Evolutionary conservation across 1,140 invertebrate genomes (phyloP).

Genomic region (Oscheius sp.): DNA sequence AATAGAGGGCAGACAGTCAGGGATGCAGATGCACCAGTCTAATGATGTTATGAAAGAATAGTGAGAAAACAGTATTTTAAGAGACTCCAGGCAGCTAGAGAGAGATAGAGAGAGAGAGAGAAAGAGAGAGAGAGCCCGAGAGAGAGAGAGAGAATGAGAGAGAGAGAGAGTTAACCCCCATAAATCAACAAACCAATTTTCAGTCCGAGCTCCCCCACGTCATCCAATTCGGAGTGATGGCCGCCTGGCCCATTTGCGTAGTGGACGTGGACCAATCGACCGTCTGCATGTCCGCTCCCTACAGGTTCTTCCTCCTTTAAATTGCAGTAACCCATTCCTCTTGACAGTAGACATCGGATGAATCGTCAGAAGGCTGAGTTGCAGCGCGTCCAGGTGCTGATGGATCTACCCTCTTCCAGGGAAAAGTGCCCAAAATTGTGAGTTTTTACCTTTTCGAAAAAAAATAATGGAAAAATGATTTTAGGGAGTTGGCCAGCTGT

Average conservation of each 20-base stretch:
- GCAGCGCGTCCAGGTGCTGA: not conserved
- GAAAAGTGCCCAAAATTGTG: slow-evolving; percentile 12
- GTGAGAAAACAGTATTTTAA: not conserved
- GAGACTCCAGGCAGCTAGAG: not conserved
- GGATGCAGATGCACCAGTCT: no score
- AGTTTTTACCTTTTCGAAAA: slow-evolving; percentile 1
- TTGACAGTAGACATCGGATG: slow-evolving; percentile 26
- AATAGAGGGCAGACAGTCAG: no score
- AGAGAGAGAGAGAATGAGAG: no score
- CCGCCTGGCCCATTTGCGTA: slow-evolving; percentile 37
- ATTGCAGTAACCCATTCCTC: no score
- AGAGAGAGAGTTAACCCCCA: not conserved
- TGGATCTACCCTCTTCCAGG: not conserved
- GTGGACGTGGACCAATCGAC: slow-evolving; percentile 31
- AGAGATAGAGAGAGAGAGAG: no score
- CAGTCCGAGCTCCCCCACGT: slow-evolving; percentile 27
- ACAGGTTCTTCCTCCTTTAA: no score
- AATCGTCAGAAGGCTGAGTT: slow-evolving; percentile 6
- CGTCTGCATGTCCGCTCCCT: slow-evolving; percentile 33
- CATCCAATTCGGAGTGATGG: slow-evolving; percentile 10
- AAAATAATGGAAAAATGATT: slow-evolving; percentile 7
- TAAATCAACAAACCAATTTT: slow-evolving; percentile 1
- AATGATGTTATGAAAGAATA: not conserved
- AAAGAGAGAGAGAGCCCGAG: no score
- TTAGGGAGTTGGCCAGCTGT: slow-evolving; percentile 22